Percentiles rank a stretch among this genome's conserved stretches.
phyloP scores from a whole-genome alignment of 2,888 invertebrate species.

The Cataglyphis altisquamis region DNA sequence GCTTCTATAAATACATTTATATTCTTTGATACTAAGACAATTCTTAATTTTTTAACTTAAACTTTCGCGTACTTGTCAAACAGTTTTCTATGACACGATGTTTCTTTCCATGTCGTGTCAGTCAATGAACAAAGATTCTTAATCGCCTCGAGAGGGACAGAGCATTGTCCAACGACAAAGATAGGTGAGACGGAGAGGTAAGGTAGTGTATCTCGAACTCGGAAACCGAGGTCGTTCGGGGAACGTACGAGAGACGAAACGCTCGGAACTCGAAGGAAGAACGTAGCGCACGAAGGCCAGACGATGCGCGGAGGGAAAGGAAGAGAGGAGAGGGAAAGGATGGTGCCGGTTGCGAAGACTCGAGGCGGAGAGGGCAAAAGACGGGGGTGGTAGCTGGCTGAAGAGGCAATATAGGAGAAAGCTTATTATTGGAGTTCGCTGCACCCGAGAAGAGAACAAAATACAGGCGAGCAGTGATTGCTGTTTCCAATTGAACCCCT shows the following conservation, averaged over 20 bases:
- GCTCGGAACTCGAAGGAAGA: conserved; percentile 80
- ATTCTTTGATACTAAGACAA: background rate
- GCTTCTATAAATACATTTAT: background rate
- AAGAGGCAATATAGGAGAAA: conserved; percentile 86
- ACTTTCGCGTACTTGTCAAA: conserved; percentile 22
- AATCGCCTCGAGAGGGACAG: conserved; percentile 51
- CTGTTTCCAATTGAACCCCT: conserved; percentile 86
- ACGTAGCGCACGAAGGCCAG: conserved; percentile 68
- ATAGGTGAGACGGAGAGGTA: conserved; percentile 45
- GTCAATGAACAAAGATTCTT: conserved; percentile 65
- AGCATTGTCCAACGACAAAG: conserved; percentile 48
- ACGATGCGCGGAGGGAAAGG: conserved; percentile 64
- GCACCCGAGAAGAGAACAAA: conserved; percentile 84
- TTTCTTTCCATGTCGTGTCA: conserved; percentile 50
- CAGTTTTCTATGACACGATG: conserved; percentile 11
- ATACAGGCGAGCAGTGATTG: conserved; percentile 86
- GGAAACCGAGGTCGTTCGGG: conserved; percentile 77
- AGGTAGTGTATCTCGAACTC: conserved; percentile 71
- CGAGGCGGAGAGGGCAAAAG: conserved; percentile 59
- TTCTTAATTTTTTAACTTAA: background rate
- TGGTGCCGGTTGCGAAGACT: conserved; percentile 71
- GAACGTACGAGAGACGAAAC: conserved; percentile 80
- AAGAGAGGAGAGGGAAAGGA: conserved; percentile 70
- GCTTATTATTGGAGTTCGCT: conserved; percentile 86
- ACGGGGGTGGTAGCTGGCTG: conserved; percentile 74